Conservation (phyloP, 2,797 vertebrate species). For the Leptoclinus maculatus region DNA sequence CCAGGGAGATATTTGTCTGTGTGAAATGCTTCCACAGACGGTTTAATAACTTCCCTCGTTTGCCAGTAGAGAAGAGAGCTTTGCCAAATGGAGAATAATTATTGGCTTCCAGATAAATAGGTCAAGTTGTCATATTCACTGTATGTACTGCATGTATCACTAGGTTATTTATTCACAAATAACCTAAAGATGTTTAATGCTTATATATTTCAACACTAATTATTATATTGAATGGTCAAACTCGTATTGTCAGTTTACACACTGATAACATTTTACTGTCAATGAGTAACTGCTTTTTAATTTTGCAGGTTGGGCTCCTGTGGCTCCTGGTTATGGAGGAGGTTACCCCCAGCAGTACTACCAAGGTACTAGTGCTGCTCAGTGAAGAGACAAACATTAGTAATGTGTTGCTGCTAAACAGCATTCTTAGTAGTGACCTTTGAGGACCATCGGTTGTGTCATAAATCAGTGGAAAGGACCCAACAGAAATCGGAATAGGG, state of each 20-base stretch:
- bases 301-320: slow-evolving; percentile 50
- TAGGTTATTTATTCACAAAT: not conserved
- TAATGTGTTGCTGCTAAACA: slow-evolving; percentile 1
- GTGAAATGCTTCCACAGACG: slow-evolving; percentile 46
- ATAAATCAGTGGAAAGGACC: slow-evolving; percentile 54
- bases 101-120: slow-evolving; percentile 12
- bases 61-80: not conserved
- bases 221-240: not conserved
- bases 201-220: not conserved
- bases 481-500: slow-evolving; percentile 12
- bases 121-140: slow-evolving; percentile 10
- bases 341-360: slow-evolving; percentile 79
- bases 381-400: not conserved
- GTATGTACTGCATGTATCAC: not conserved
- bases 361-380: slow-evolving; percentile 69
- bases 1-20: slow-evolving; percentile 20
- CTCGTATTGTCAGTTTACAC: slow-evolving; percentile 1
- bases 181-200: not conserved
- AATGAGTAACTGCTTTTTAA: slow-evolving; percentile 11
- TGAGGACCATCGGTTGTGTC: not conserved
- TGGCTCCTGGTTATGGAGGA: slow-evolving; percentile 74
- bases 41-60: slow-evolving; percentile 35
- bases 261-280: not conserved
- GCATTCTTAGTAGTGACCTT: slow-evolving; percentile 22
- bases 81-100: slow-evolving; percentile 27